These are phyloP conservation scores for Desoria tigrina DNA, from an alignment of 2,888 invertebrate species.

Conservation along the genomic window DNA sequence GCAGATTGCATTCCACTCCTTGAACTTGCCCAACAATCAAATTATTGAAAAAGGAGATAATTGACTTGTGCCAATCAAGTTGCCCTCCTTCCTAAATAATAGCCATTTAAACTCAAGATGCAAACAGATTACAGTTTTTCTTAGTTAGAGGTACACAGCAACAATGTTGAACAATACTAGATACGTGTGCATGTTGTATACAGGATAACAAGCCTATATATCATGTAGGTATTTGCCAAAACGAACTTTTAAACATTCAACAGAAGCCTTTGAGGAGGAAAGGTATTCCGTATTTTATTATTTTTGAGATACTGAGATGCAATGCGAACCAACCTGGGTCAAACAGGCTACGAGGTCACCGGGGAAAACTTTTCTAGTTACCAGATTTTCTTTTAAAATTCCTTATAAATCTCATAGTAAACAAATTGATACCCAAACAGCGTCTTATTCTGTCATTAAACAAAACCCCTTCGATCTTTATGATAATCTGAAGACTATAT, in stretches of 20 bases:
- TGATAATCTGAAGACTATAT: background rate
- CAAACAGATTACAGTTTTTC: conserved; percentile 10
- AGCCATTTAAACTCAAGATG: conserved; percentile 26
- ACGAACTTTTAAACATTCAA: background rate
- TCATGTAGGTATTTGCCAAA: conserved; percentile 1
- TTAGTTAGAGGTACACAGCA: background rate
- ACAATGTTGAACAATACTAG: background rate
- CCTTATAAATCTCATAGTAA: background rate
- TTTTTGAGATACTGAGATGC: background rate
- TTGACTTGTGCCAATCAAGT: conserved; percentile 50
- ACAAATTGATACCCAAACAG: background rate
- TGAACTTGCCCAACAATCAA: conserved; percentile 39
- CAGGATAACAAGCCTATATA: background rate
- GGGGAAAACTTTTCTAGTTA: conserved; percentile 30
- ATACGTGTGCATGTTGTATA: background rate
- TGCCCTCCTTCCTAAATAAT: conserved; percentile 45
- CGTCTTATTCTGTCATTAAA: background rate
- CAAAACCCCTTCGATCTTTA: background rate
- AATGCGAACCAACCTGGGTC: conserved; percentile 36
- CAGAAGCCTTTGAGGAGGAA: background rate
- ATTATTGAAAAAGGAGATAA: conserved; percentile 42
- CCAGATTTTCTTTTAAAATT: background rate
- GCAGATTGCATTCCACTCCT: conserved; percentile 16
- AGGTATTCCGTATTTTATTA: background rate
- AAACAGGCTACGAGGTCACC: conserved; percentile 49